These are phyloP conservation scores for Mermis nigrescens DNA, from an alignment of 2,888 invertebrate genomes.

Conservation along the genomic window DNA sequence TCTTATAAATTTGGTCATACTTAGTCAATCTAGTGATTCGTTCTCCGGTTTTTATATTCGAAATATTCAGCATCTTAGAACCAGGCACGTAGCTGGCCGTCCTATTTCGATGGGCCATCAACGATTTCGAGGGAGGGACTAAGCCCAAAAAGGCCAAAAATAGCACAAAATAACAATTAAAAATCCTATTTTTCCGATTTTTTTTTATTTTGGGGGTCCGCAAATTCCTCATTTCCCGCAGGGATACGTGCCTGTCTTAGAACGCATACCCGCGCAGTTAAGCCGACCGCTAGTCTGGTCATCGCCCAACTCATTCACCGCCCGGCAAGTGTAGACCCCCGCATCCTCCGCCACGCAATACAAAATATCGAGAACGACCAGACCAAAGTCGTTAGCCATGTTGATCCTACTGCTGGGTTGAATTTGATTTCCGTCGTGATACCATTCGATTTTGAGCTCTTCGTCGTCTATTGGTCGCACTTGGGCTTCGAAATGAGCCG, in stretches of 20 bases:
- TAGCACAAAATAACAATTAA: too few species aligned
- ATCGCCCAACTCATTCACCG: slow-evolving; percentile 72
- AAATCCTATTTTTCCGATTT: too few species aligned
- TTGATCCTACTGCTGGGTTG: slow-evolving; percentile 38
- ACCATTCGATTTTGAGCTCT: slow-evolving; percentile 22
- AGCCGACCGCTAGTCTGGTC: slow-evolving; percentile 61
- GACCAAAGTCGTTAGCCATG: slow-evolving; percentile 13
- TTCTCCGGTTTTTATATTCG: too few species aligned
- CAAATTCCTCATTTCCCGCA: too few species aligned
- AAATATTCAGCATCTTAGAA: not conserved
- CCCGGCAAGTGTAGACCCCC: slow-evolving; percentile 62
- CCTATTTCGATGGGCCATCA: too few species aligned
- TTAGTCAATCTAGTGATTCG: too few species aligned
- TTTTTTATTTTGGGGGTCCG: too few species aligned
- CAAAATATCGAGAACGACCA: slow-evolving; percentile 48
- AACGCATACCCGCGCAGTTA: slow-evolving; percentile 21
- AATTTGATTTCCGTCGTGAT: slow-evolving; percentile 63
- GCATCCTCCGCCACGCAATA: slow-evolving; percentile 74
- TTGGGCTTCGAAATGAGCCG: slow-evolving; percentile 84
- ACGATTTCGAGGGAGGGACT: too few species aligned
- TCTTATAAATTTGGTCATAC: too few species aligned
- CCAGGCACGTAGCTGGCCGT: too few species aligned
- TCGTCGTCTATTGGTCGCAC: slow-evolving; percentile 81
- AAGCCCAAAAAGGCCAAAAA: too few species aligned
- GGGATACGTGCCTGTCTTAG: too few species aligned